These are phyloP conservation scores for Triplophysa rosa DNA, from an alignment of 2,113 vertebrate species.

Conservation along the genomic window DNA sequence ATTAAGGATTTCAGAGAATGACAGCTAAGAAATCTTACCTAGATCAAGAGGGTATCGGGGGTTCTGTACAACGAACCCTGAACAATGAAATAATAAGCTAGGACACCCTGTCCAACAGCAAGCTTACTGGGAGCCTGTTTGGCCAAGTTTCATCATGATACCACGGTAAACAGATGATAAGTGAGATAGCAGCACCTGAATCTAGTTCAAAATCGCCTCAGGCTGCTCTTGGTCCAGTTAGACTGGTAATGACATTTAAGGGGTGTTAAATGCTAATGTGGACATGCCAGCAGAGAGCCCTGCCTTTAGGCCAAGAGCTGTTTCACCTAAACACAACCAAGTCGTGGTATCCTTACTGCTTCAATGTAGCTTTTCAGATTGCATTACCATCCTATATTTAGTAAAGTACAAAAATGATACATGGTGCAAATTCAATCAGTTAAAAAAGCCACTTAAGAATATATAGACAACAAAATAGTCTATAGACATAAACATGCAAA, in stretches of 20 bases:
- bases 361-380: background rate
- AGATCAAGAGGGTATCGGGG: background rate
- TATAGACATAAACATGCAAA: slow-evolving; percentile 7
- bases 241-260: slow-evolving; percentile 44
- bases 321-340: background rate
- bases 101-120: background rate
- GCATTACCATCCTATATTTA: background rate
- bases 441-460: background rate
- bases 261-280: slow-evolving; percentile 19
- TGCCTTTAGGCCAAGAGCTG: slow-evolving; percentile 25
- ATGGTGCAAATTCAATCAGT: background rate
- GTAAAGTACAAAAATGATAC: background rate
- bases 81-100: background rate
- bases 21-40: background rate
- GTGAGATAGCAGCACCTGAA: background rate
- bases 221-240: slow-evolving; percentile 21
- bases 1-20: too few relatives aligned
- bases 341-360: background rate
- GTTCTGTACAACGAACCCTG: background rate
- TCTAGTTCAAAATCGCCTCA: slow-evolving; percentile 13
- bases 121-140: background rate
- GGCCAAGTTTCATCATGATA: slow-evolving; percentile 22
- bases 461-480: background rate
- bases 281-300: slow-evolving; percentile 24
- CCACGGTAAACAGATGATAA: background rate